Percentiles rank a stretch among this genome's conserved stretches.
Conservation (phyloP, 2,888 invertebrate species). For the Lymantria dispar region DNA sequence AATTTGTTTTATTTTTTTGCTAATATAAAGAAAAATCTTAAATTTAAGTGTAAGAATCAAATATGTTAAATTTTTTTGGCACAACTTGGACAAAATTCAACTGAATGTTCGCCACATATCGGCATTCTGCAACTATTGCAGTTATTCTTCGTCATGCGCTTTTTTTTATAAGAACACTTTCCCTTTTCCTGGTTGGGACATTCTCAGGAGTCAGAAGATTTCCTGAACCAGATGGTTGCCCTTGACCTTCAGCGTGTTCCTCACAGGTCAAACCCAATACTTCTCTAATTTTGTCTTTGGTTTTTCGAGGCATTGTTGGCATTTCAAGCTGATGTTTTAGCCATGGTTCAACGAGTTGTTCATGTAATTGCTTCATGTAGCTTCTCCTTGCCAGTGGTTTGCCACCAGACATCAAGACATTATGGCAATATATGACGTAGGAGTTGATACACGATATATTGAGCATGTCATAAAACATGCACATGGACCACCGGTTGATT, state of each 20-base stretch:
- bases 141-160: conserved; percentile 10
- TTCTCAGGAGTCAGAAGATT: background rate
- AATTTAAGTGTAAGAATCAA: conserved; percentile 7
- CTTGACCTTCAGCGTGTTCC: background rate
- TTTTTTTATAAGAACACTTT: conserved; percentile 15
- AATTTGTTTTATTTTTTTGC: background rate
- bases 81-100: conserved; percentile 12
- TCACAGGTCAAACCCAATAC: background rate
- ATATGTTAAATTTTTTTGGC: conserved; percentile 7
- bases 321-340: conserved; percentile 19
- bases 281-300: background rate
- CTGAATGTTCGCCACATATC: conserved; percentile 12
- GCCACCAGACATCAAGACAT: conserved; percentile 2
- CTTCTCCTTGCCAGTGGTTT: background rate
- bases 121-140: conserved; percentile 7
- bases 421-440: conserved; percentile 18
- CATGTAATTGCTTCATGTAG: conserved; percentile 11
- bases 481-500: conserved; percentile 23
- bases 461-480: conserved; percentile 22
- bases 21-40: background rate
- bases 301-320: background rate
- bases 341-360: conserved; percentile 21
- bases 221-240: conserved; percentile 2
- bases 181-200: conserved; percentile 12
- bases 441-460: conserved; percentile 20